phyloP scores from a whole-genome alignment of 2,888 invertebrate genomes.

The Eristalis pertinax region DNA sequence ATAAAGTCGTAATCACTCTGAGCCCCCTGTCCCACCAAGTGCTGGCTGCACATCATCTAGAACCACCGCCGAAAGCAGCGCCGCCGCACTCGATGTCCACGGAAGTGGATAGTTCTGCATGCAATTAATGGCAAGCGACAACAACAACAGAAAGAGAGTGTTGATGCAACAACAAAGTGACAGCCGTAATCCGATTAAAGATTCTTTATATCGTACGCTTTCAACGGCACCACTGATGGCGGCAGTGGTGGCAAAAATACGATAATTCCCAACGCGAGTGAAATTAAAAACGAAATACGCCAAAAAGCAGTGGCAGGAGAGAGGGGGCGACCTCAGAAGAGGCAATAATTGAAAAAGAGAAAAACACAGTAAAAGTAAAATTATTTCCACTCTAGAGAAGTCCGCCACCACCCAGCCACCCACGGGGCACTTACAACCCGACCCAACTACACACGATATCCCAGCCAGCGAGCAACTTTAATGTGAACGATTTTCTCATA shows the following conservation, averaged over 20 bases:
- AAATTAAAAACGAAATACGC: not conserved
- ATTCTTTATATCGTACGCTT: slow-evolving; percentile 42
- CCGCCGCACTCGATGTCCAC: slow-evolving; percentile 3
- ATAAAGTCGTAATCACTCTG: not conserved
- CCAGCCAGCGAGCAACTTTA: slow-evolving; percentile 33
- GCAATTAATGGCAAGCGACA: slow-evolving; percentile 44
- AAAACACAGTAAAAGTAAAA: not conserved
- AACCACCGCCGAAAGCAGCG: not conserved
- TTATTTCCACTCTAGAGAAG: not conserved
- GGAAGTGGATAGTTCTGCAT: slow-evolving; percentile 58
- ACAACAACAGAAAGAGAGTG: slow-evolving; percentile 22
- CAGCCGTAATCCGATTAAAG: slow-evolving; percentile 66
- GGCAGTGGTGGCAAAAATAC: not conserved
- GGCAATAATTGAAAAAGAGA: not conserved
- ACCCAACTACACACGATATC: not conserved
- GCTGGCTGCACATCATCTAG: not conserved
- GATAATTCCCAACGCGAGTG: not conserved
- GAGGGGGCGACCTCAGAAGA: not conserved
- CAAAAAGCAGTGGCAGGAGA: no score
- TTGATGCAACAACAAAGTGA: slow-evolving; percentile 58
- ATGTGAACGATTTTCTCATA: slow-evolving; percentile 20
- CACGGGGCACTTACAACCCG: not conserved
- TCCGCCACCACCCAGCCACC: not conserved
- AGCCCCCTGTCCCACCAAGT: not conserved
- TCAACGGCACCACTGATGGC: not conserved